Percentiles rank a stretch among this genome's conserved stretches.
Conservation (phyloP, 2,888 invertebrate species). For the Eilema griseolum region DNA sequence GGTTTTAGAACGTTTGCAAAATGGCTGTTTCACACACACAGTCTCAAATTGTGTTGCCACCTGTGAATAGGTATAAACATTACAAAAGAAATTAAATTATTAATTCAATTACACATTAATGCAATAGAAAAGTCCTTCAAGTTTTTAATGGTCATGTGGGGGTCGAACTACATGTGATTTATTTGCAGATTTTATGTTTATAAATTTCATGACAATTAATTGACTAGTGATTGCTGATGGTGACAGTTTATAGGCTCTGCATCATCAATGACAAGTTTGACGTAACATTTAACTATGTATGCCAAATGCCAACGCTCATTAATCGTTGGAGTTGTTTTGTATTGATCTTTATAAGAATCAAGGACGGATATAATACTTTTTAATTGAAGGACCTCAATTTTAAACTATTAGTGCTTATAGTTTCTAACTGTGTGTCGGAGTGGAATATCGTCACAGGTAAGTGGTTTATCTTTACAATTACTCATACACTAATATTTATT, state of each 20-base stretch:
- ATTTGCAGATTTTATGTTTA: neutral
- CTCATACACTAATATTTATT: neutral
- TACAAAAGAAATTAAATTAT: neutral
- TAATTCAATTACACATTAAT: neutral
- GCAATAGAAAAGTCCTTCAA: neutral
- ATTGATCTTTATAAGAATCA: conserved; percentile 58
- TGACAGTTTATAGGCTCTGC: conserved; percentile 7
- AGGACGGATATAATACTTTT: conserved; percentile 39
- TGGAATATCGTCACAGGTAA: conserved; percentile 37
- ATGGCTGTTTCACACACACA: neutral
- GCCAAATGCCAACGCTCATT: conserved; percentile 26
- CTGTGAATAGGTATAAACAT: neutral
- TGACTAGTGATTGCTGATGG: neutral
- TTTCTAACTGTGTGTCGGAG: conserved; percentile 24
- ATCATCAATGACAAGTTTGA: conserved; percentile 16
- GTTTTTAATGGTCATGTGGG: neutral
- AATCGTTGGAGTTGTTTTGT: conserved; percentile 60
- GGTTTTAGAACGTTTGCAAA: neutral
- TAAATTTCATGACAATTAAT: neutral
- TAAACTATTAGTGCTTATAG: conserved; percentile 27
- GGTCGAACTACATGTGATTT: neutral
- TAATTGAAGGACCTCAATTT: conserved; percentile 37
- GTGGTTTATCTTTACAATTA: conserved; percentile 21
- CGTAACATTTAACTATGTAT: conserved; percentile 24
- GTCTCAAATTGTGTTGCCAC: neutral